Evolutionary conservation across 2,797 vertebrate genomes (phyloP).

Genomic region (Gallinago nigripennis): DNA sequence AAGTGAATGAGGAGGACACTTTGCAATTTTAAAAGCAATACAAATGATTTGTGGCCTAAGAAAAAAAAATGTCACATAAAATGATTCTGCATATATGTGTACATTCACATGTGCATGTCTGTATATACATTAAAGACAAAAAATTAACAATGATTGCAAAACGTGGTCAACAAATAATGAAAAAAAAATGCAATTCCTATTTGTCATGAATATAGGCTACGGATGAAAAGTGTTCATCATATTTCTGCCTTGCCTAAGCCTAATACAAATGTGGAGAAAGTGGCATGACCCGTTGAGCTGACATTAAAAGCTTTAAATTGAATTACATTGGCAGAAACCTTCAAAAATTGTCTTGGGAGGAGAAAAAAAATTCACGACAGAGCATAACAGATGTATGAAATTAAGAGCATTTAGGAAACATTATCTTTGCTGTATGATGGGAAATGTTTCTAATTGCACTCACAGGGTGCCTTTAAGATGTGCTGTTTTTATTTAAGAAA

Average conservation of each 20-base stretch:
- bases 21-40: constrained; percentile 39
- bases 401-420: constrained; percentile 62
- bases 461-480: constrained; percentile 56
- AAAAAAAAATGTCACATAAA: constrained; percentile 56
- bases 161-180: neutral
- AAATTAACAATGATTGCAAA: neutral
- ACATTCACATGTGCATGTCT: neutral
- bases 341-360: constrained; percentile 60
- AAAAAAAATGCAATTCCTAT: neutral
- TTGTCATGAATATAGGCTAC: neutral
- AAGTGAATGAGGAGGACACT: constrained; percentile 47
- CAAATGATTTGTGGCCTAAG: constrained; percentile 52
- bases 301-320: constrained; percentile 72
- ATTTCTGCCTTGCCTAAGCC: constrained; percentile 53
- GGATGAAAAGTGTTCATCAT: constrained; percentile 48
- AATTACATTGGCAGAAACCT: constrained; percentile 71
- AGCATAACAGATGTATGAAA: constrained; percentile 72
- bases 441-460: constrained; percentile 56
- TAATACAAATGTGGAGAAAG: constrained; percentile 51
- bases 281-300: constrained; percentile 68
- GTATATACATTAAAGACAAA: neutral
- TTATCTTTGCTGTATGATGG: constrained; percentile 30
- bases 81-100: neutral
- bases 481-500: constrained; percentile 51
- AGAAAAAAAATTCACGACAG: constrained; percentile 49